Base-by-base conservation (phyloP, 1,140 invertebrate species). In the Leptinotarsa defecta region DNA sequence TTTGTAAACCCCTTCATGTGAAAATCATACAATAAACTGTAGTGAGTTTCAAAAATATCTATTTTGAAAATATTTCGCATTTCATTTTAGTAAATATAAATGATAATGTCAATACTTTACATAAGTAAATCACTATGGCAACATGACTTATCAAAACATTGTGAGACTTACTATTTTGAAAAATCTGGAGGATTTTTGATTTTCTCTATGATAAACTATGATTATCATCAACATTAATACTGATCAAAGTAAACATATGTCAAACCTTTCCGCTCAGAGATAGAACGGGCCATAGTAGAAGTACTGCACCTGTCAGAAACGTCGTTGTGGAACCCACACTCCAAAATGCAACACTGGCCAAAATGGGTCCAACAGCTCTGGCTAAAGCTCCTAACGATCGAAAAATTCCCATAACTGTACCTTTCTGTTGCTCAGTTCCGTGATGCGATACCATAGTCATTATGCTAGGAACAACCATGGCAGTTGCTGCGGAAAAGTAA, bases 381-480 rank as follows among this genome's bases (percentile, higher is more conserved):
- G 97, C 96, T 20, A 99, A 87, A 13, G 97, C 95, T 19, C 97
- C 97, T 19, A 99, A 87, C 2, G 97, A 98, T 78, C 98, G 88
- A 83, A 98, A 96, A 77, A 96, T 95, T 5, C 98, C 98, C 79
- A 98, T 91, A 73, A 97, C 93, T 11, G 93, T 92, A 20, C 98
- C 98, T 84, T 98, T 98, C 83, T 98, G 94, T 83, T 93, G 91
- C 71, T 89, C 89, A 22, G 92, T 89, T 5, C 96, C 95, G 86
- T 94, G 92, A 74, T 91, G 89, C 6, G 96, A 96, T 1, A 96
- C 95, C 83, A 97, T 86, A 13, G 96, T 95, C 77, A 94, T 98
- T 84, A 98, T 89, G 85, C 96, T 98, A 24, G 97, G 96, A 11
- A 99, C 96, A 63, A 97, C 95, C 85, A 96, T 94, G 4, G 96